A percentile compares a stretch with the other conserved stretches of the same genome.
Conservation (phyloP, 2,113 vertebrate genomes). For the Tachysurus vachellii region DNA sequence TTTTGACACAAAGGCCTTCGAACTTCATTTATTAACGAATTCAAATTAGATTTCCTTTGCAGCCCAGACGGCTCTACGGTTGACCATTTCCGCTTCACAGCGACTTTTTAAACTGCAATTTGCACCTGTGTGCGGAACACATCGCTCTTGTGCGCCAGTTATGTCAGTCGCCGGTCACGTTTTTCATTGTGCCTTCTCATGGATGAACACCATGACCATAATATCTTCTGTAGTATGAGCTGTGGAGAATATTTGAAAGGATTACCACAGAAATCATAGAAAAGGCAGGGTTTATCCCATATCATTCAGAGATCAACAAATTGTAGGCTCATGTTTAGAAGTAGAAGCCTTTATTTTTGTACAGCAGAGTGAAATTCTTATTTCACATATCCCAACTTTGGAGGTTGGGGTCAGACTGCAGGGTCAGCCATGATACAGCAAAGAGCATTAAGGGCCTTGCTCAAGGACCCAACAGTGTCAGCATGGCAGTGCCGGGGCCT, state of each 20-base stretch:
- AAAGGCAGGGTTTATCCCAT: not conserved
- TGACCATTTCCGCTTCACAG: slow-evolving; percentile 9
- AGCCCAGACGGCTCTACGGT: not conserved
- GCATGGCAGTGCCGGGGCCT: too few species aligned
- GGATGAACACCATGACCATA: not conserved
- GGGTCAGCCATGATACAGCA: too few species aligned
- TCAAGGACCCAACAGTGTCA: too few species aligned
- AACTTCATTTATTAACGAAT: not conserved
- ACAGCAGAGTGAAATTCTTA: too few species aligned
- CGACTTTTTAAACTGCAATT: not conserved
- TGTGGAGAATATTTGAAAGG: not conserved
- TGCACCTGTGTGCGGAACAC: not conserved
- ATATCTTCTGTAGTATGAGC: not conserved
- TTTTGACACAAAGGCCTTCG: too few species aligned
- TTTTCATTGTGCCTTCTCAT: not conserved
- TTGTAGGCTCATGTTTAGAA: not conserved
- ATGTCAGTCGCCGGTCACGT: not conserved
- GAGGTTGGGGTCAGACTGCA: too few species aligned
- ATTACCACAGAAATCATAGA: not conserved
- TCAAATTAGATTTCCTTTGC: not conserved
- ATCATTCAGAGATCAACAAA: not conserved
- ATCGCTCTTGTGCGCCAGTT: not conserved
- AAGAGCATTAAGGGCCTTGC: too few species aligned
- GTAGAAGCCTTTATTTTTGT: too few species aligned
- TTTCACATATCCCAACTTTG: too few species aligned